Evolutionary conservation across 2,113 vertebrate genomes (phyloP), one percentile per base, ranked within the genome.

Genomic region (Petrocephalus microphthalmus): DNA sequence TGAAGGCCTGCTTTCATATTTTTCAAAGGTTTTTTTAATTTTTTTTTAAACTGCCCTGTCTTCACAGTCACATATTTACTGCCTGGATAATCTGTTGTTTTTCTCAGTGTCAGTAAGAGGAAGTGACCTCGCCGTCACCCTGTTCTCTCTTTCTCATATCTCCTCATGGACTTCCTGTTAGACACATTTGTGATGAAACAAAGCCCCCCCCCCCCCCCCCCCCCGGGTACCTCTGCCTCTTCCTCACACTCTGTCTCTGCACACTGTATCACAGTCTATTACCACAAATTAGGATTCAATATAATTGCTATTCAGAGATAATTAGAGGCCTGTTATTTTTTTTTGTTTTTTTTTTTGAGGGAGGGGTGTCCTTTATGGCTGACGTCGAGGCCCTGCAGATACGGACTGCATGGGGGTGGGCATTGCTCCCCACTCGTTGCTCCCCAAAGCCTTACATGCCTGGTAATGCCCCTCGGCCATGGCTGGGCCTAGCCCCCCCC

Each of bases 281-380:
- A 96, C 94, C 95, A 93, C 96, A 97, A 97, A 96, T 96, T 96
- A 96, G 96, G 93, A 93, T 96, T 96, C 95, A 95, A 95, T 96
- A 95, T 95, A 95, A 95, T 95, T 97, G 94, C 94, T 95, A 96
- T 96, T 97, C 96, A 96, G 94, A 95, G 95, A 96, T 96, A 97
- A 97, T 96, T 97, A 97, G 94, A 93, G 91, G 94, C 91, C 92
- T 78, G 71, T 19, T 74, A 94, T 94, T 94, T 94, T 95, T 95
- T 92, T 92, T 20, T 45, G 19, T 94, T 94, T 94, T 94, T 42
- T 42, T 42, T 95, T 95, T 92, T 92, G 88, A 89, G 89, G 93
- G 91, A 92, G 88, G 49, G 2, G 91, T 0, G 88, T 94, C 93
- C 95, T 91, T 94, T 90, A 45, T 92, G 92, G 89, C 94, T 92